Percentiles rank a stretch among this genome's conserved stretches.
phyloP scores from a whole-genome alignment of 2,888 invertebrate species.

The Chymomyza fuscimana region DNA sequence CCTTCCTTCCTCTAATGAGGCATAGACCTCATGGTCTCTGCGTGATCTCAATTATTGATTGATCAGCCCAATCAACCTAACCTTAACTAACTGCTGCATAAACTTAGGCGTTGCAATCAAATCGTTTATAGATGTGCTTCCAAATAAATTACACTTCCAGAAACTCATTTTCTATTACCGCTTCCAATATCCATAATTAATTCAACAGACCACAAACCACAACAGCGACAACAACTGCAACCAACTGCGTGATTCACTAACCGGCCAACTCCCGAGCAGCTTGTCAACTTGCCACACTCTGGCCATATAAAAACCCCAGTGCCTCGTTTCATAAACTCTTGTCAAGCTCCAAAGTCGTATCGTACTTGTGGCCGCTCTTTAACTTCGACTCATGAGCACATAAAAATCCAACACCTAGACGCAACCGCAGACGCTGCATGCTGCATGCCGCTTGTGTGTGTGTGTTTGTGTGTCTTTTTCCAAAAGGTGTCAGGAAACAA shows the following conservation, averaged over 20 bases:
- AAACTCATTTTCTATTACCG: conserved; percentile 1
- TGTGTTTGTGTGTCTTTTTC: conserved; percentile 74
- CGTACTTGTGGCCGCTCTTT: conserved; percentile 43
- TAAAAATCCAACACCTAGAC: conserved; percentile 59
- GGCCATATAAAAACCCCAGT: conserved; percentile 61
- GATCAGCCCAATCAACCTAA: too few relatives aligned
- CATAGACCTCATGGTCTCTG: too few relatives aligned
- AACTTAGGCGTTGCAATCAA: conserved; percentile 38
- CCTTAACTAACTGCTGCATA: conserved; percentile 28
- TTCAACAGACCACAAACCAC: conserved; percentile 41
- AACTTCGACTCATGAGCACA: conserved; percentile 31
- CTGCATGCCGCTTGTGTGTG: not conserved
- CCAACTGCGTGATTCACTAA: conserved; percentile 17
- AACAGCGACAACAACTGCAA: conserved; percentile 49
- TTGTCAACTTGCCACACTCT: conserved; percentile 57
- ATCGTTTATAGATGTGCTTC: conserved; percentile 75
- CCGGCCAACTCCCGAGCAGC: conserved; percentile 43
- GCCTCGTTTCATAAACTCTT: conserved; percentile 74
- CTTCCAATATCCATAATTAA: conserved; percentile 69
- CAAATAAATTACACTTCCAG: conserved; percentile 65
- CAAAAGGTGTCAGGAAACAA: conserved; percentile 80
- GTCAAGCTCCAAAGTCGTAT: conserved; percentile 53
- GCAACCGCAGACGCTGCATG: conserved; percentile 10
- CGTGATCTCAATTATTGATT: too few relatives aligned
- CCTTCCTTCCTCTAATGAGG: too few relatives aligned